phyloP scores from a whole-genome alignment of 1,140 invertebrate genomes.

The Cataglyphis hispanica region DNA sequence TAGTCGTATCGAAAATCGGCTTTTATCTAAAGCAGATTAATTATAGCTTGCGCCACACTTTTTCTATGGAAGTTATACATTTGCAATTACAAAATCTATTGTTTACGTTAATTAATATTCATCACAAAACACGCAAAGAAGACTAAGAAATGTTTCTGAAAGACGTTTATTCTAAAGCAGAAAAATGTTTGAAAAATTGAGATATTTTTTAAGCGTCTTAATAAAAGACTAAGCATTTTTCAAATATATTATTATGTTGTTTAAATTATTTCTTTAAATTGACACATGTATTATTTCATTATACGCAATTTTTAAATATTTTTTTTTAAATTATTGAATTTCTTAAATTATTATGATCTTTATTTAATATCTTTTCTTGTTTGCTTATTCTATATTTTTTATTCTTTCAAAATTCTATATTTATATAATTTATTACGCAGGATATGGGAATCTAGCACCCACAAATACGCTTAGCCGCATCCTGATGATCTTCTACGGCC shows the following conservation, averaged over 20 bases:
- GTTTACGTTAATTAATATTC: neutral
- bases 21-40: conserved; percentile 18
- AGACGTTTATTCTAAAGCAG: neutral
- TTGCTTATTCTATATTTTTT: neutral
- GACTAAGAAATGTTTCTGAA: neutral
- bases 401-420: neutral
- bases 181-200: neutral
- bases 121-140: neutral
- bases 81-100: neutral
- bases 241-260: neutral
- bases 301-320: neutral
- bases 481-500: conserved; percentile 96
- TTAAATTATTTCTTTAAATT: conserved; percentile 8
- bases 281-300: neutral
- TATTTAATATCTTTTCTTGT: neutral
- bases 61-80: neutral
- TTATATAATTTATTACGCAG: conserved; percentile 83
- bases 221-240: neutral
- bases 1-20: neutral
- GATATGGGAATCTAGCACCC: conserved; percentile 95
- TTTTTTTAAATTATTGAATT: neutral
- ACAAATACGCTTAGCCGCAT: conserved; percentile 93
- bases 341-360: conserved; percentile 13
- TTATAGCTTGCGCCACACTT: neutral
- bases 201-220: neutral